phyloP scores from a whole-genome alignment of 2,888 invertebrate species.

The Epistrophella euchroma region DNA sequence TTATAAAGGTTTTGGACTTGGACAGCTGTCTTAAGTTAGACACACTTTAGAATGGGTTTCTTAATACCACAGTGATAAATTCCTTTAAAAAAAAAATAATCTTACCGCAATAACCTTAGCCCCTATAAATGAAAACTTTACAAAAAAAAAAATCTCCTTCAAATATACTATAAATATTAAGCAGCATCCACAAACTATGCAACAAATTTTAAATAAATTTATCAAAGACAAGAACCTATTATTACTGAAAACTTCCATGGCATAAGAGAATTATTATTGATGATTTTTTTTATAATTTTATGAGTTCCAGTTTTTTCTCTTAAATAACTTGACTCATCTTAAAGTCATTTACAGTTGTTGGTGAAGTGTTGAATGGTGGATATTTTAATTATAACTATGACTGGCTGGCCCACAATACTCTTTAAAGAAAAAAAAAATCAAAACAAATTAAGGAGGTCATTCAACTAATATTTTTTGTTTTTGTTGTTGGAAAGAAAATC shows the following conservation, averaged over 20 bases:
- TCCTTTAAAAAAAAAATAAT: no score
- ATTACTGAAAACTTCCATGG: neutral
- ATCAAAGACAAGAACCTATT: conserved; percentile 27
- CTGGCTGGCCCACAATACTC: conserved; percentile 39
- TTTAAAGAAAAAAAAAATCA: conserved; percentile 66
- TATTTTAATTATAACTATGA: conserved; percentile 57
- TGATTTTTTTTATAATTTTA: neutral
- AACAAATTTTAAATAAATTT: neutral
- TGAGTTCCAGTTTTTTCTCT: conserved; percentile 9
- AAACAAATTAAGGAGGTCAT: conserved; percentile 76
- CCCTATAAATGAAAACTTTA: no score
- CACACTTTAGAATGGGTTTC: no score
- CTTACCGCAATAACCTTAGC: no score
- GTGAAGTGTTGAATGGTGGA: conserved; percentile 13
- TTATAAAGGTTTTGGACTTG: no score
- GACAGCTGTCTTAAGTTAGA: no score
- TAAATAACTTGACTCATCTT: conserved; percentile 25
- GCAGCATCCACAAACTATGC: neutral
- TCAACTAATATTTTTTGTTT: conserved; percentile 66
- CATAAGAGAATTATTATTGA: neutral
- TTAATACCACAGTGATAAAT: no score
- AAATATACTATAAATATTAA: neutral
- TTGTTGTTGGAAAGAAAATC: neutral
- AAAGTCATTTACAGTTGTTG: conserved; percentile 36
- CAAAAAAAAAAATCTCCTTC: no score